These are phyloP conservation scores for Kryptopterus vitreolus DNA, from an alignment of 2,797 vertebrate genomes.

Conservation along the genomic window DNA sequence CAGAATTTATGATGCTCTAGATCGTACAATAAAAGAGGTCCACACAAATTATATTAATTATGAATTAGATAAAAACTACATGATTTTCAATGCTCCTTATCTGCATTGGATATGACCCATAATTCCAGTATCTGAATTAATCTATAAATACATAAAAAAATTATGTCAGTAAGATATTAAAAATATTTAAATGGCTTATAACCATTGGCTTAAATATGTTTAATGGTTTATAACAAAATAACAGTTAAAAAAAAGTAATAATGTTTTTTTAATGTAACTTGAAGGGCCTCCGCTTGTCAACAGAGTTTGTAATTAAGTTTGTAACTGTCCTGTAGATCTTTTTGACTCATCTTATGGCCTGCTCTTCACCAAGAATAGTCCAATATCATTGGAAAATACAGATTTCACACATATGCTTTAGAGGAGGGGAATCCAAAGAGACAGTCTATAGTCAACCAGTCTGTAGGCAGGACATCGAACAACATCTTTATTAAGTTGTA, in stretches of 20 bases:
- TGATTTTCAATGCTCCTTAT: not conserved
- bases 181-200: not conserved
- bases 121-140: not conserved
- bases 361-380: not conserved
- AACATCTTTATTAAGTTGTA: not conserved
- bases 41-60: not conserved
- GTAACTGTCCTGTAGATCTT: not conserved
- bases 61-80: not conserved
- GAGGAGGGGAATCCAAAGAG: not conserved
- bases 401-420: too few species aligned
- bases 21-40: not conserved
- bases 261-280: not conserved
- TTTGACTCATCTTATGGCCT: not conserved
- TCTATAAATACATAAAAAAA: not conserved
- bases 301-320: not conserved
- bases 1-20: not conserved
- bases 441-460: not conserved
- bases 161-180: not conserved
- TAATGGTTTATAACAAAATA: not conserved
- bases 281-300: not conserved
- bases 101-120: not conserved
- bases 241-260: not conserved
- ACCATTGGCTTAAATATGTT: too few species aligned
- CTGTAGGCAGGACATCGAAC: not conserved
- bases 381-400: not conserved